phyloP scores from a whole-genome alignment of 1,140 invertebrate species.

The Melanaphis sacchari region DNA sequence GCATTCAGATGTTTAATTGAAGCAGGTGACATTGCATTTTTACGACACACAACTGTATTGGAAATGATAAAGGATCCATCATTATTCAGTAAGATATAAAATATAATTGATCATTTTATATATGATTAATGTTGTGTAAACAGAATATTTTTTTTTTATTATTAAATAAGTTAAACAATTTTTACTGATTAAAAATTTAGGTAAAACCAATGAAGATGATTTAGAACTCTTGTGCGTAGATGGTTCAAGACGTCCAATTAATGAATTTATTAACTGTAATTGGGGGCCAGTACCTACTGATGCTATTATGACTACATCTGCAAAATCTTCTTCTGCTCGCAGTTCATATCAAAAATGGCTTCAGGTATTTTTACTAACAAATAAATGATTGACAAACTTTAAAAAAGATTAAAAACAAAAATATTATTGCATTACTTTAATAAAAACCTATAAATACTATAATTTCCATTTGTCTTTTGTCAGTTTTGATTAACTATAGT shows the following conservation, averaged over 20 bases:
- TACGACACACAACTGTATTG: conserved; percentile 84
- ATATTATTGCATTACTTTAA: neutral
- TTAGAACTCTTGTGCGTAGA: conserved; percentile 90
- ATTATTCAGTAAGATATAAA: conserved; percentile 67
- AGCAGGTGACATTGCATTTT: conserved; percentile 89
- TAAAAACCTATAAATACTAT: neutral
- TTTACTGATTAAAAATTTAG: neutral
- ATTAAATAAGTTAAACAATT: neutral
- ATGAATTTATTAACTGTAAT: conserved; percentile 81
- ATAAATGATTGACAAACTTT: neutral
- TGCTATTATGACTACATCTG: conserved; percentile 86
- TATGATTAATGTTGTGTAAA: neutral
- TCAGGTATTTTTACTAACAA: conserved; percentile 6
- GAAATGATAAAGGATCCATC: conserved; percentile 71
- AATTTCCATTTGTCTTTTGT: neutral
- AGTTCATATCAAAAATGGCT: conserved; percentile 67
- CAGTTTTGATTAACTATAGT: neutral
- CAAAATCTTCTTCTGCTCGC: conserved; percentile 70
- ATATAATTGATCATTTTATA: neutral
- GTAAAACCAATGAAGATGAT: conserved; percentile 67
- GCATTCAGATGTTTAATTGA: conserved; percentile 88
- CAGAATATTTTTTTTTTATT: neutral
- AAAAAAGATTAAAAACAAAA: neutral
- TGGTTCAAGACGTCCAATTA: conserved; percentile 74
- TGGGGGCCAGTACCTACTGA: conserved; percentile 88